Conservation (phyloP, 2,888 invertebrate genomes). For the Drosophila paramelanica region DNA sequence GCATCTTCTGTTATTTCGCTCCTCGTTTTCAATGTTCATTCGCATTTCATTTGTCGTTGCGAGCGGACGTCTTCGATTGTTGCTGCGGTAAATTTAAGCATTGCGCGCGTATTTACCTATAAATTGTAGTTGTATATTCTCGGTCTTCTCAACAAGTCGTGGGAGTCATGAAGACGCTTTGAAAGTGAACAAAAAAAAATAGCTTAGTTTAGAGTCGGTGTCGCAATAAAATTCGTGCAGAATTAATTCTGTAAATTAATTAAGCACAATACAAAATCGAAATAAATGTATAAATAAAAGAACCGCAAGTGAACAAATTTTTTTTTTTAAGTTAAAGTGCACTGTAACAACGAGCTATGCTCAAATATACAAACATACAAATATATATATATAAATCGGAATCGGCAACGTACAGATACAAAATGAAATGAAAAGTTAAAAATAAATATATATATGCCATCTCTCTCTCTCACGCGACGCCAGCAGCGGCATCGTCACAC, state of each 20-base stretch:
- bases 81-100: slow-evolving; percentile 52
- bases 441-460: slow-evolving; percentile 80
- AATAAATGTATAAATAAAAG: slow-evolving; percentile 18
- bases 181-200: slow-evolving; percentile 52
- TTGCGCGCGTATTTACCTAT: slow-evolving; percentile 62
- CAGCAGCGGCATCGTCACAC: slow-evolving; percentile 35
- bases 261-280: slow-evolving; percentile 2
- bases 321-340: slow-evolving; percentile 41
- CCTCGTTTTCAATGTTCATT: slow-evolving; percentile 56
- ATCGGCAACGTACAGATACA: slow-evolving; percentile 59
- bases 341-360: slow-evolving; percentile 44
- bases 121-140: slow-evolving; percentile 43
- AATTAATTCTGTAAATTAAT: slow-evolving; percentile 20
- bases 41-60: slow-evolving; percentile 66
- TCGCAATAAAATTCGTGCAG: slow-evolving; percentile 31
- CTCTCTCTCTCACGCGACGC: slow-evolving; percentile 34
- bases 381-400: slow-evolving; percentile 36
- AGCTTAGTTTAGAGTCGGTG: slow-evolving; percentile 8
- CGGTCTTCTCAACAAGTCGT: slow-evolving; percentile 73
- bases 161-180: slow-evolving; percentile 55
- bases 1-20: slow-evolving; percentile 49
- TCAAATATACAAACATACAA: slow-evolving; percentile 5
- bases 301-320: slow-evolving; percentile 32
- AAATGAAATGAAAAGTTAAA: slow-evolving; percentile 81
- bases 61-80: slow-evolving; percentile 58